Evolutionary conservation across 2,113 vertebrate genomes (phyloP).

Genomic region (Paraplagusia blochii): DNA sequence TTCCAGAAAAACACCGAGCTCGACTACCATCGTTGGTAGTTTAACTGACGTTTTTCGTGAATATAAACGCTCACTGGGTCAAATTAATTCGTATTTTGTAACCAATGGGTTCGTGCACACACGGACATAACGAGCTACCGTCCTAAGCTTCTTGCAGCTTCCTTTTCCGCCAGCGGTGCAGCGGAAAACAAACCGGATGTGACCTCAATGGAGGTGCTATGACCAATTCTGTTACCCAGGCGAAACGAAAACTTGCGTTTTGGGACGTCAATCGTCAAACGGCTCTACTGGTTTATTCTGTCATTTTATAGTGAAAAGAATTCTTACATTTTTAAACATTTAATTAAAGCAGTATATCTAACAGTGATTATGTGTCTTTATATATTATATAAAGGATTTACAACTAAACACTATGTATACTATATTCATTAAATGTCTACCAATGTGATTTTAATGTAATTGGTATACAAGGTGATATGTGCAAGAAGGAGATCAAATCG

Average conservation of each 20-base stretch:
- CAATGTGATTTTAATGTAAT: too few species aligned
- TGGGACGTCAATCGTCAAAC: too few species aligned
- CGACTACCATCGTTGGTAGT: constrained; percentile 38
- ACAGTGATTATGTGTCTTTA: too few species aligned
- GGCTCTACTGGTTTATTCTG: too few species aligned
- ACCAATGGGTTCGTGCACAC: neutral
- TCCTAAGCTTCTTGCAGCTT: constrained; percentile 11
- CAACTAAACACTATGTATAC: too few species aligned
- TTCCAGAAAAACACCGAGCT: neutral
- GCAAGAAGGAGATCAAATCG: too few species aligned
- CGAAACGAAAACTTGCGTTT: neutral
- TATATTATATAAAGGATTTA: too few species aligned
- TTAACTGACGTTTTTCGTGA: neutral
- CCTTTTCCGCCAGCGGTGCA: constrained; percentile 8
- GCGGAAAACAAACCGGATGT: neutral
- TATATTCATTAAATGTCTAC: too few species aligned
- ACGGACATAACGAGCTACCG: neutral
- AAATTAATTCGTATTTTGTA: neutral
- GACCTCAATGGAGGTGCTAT: neutral
- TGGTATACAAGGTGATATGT: too few species aligned
- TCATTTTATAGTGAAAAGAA: too few species aligned
- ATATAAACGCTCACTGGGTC: neutral
- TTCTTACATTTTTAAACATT: too few species aligned
- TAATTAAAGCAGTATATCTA: too few species aligned
- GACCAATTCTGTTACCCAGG: neutral